phyloP scores from a whole-genome alignment of 2,888 invertebrate species.

The Coleophora deauratella region DNA sequence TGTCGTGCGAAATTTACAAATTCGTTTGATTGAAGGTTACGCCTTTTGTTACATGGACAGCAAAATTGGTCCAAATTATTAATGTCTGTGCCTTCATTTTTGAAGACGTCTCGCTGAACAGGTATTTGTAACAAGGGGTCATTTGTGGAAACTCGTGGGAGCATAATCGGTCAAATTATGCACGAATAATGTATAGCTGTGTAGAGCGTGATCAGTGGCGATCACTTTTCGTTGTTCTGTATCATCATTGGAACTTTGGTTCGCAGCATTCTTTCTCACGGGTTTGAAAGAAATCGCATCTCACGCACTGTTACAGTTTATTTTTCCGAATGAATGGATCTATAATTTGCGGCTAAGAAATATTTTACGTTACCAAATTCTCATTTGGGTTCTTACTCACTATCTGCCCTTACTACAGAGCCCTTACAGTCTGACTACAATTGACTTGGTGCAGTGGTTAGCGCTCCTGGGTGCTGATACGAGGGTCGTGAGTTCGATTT shows the following conservation, averaged over 20 bases:
- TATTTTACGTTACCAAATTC: too few relatives aligned
- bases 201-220: conserved; percentile 38
- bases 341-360: too few relatives aligned
- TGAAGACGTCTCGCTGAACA: conserved; percentile 1
- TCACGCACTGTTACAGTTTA: conserved; percentile 11
- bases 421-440: too few relatives aligned
- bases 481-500: too few relatives aligned
- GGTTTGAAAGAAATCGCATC: conserved; percentile 13
- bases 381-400: too few relatives aligned
- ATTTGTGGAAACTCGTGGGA: conserved; percentile 22
- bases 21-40: too few relatives aligned
- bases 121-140: conserved; percentile 12
- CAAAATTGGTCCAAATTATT: not conserved
- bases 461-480: too few relatives aligned
- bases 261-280: conserved; percentile 36
- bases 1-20: too few relatives aligned
- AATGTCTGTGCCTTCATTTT: not conserved
- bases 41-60: not conserved
- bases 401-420: too few relatives aligned
- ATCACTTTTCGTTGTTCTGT: conserved; percentile 42
- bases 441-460: too few relatives aligned
- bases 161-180: conserved; percentile 6
- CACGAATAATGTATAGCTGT: conserved; percentile 3
- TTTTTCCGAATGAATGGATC: too few relatives aligned
- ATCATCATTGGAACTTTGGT: conserved; percentile 27